These are phyloP conservation scores for Anabas testudineus DNA, from an alignment of 2,797 vertebrate species.

Conservation along the genomic window DNA sequence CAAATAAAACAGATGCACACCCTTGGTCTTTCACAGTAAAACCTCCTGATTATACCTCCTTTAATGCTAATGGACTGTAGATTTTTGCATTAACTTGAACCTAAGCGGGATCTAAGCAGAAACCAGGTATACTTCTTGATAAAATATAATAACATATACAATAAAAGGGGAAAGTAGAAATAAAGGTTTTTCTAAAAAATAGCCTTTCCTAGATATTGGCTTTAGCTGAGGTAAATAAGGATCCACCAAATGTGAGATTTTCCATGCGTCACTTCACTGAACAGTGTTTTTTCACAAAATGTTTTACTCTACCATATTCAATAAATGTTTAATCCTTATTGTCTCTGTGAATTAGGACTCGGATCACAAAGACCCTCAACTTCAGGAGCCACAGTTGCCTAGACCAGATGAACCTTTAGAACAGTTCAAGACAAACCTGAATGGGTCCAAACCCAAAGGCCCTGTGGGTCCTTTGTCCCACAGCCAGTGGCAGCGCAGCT, in stretches of 20 bases:
- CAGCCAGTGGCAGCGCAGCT: slow-evolving; percentile 82
- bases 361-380: slow-evolving; percentile 66
- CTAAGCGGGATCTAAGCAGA: background rate
- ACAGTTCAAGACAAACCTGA: slow-evolving; percentile 52
- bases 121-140: background rate
- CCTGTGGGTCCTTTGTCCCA: slow-evolving; percentile 61
- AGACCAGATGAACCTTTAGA: slow-evolving; percentile 64
- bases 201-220: too few relatives aligned
- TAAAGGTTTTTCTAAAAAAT: background rate
- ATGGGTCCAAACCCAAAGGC: slow-evolving; percentile 61
- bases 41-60: background rate
- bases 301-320: background rate
- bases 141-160: background rate
- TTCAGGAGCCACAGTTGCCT: slow-evolving; percentile 72
- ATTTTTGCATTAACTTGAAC: background rate
- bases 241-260: background rate
- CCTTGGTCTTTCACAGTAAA: background rate
- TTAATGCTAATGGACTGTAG: background rate
- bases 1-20: background rate
- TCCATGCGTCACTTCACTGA: background rate
- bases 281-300: background rate
- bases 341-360: slow-evolving; percentile 64
- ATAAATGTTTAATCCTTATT: background rate
- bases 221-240: background rate
- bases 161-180: background rate